Base-by-base conservation (phyloP, 2,113 vertebrate genomes). In the Murina feae region DNA sequence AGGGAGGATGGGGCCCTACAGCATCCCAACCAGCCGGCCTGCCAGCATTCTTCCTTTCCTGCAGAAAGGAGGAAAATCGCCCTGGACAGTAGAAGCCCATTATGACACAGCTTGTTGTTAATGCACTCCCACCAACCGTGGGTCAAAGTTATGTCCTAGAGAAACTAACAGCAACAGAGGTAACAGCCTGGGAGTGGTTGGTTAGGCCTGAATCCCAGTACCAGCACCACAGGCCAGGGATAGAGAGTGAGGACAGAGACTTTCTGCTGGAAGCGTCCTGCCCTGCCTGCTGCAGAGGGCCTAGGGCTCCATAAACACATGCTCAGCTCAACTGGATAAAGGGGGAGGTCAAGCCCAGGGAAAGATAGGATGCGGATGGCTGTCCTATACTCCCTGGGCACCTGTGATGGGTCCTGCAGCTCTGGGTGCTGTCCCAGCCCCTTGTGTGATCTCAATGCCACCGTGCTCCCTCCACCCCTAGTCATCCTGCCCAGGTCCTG, bases 61-160 rank as follows among this genome's bases (percentile, higher is more conserved):
- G 55, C 91, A 79, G 78, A 93, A 72, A 95, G 71, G 90, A 76
- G 78, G 83, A 84, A 94, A 96, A 95, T 90, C 30, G 1, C 87
- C 5, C 14, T 2, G 5, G 63, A 85, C 35, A 42, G 49, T 30
- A 87, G 76, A 90, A 84, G 53, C 91, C 89, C 66, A 47, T 93
- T 92, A 68, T 63, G 75, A 81, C 81, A 90, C 12, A 69, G 76
- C 81, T 75, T 63, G 66, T 58, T 93, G 93, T 71, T 86, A 94
- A 92, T 69, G 51, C 49, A 68, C 79, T 87, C 37, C 81, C 30
- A 44, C 1, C 23, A 72, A 47, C 55, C 20, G 11, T 0, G 35
- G 93, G n/a, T 93, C 86, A 94, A 89, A 84, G 68, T 89, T 37
- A 47, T 25, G 42, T 71, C 42, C 37, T 35, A 55, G 72, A 86